These are phyloP conservation scores for Catharus bicknelli DNA, from an alignment of 2,113 vertebrate genomes.

Conservation along the genomic window DNA sequence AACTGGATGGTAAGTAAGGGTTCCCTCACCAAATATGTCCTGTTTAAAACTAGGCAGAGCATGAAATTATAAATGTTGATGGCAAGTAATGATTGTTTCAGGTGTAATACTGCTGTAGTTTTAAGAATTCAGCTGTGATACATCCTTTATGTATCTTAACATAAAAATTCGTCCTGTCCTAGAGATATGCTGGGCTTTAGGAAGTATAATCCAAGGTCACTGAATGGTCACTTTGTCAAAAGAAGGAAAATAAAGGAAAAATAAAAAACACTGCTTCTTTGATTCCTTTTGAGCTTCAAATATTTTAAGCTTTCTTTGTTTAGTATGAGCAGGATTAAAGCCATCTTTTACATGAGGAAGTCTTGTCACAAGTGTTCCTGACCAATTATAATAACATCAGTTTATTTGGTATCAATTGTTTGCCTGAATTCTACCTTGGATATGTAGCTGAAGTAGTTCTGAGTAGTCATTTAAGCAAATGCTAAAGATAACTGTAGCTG, in stretches of 20 bases:
- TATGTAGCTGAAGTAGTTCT: not conserved
- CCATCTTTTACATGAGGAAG: not conserved
- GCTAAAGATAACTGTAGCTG: not conserved
- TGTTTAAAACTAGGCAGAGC: not conserved
- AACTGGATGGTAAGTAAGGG: not conserved
- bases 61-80: not conserved
- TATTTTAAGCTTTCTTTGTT: not conserved
- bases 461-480: not conserved
- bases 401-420: not conserved
- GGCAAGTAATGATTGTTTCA: not conserved
- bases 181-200: not conserved
- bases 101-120: no score
- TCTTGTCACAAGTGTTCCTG: not conserved
- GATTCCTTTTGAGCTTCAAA: not conserved
- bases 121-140: not conserved
- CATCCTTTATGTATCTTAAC: not conserved
- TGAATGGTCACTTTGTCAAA: not conserved
- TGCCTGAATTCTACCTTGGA: not conserved
- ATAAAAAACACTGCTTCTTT: not conserved
- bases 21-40: accelerated
- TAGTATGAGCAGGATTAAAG: not conserved
- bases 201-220: not conserved
- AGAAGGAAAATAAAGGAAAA: not conserved
- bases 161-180: not conserved
- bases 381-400: not conserved